These are phyloP conservation scores for Drosophila ustulata DNA, from an alignment of 2,888 invertebrate species.

Conservation along the genomic window DNA sequence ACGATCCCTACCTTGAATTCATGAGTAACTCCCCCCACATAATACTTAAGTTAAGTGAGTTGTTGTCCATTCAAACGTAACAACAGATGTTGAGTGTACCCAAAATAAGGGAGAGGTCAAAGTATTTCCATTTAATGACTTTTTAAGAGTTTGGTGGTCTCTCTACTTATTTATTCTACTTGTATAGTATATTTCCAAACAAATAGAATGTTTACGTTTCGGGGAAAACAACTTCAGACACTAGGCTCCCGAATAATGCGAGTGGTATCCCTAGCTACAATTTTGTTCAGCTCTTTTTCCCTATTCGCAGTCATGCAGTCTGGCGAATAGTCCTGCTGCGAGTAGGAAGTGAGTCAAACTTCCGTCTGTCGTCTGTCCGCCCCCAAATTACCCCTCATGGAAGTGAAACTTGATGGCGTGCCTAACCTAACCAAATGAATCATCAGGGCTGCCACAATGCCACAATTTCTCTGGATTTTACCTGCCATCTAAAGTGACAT, in stretches of 20 bases:
- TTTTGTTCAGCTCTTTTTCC: slow-evolving; percentile 23
- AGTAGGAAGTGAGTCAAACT: slow-evolving; percentile 46
- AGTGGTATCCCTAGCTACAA: slow-evolving; percentile 16
- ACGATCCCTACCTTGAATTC: background rate
- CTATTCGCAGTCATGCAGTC: slow-evolving; percentile 60
- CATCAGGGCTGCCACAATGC: slow-evolving; percentile 45
- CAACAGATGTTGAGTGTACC: slow-evolving; percentile 28
- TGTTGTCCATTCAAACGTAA: slow-evolving; percentile 24
- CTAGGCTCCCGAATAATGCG: background rate
- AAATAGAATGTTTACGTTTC: background rate
- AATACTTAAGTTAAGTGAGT: background rate
- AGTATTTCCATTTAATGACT: background rate
- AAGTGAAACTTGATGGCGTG: slow-evolving; percentile 18
- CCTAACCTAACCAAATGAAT: slow-evolving; percentile 66
- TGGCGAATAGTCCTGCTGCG: slow-evolving; percentile 35
- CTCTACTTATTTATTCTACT: background rate
- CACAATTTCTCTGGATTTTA: slow-evolving; percentile 39
- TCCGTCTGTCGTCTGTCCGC: background rate
- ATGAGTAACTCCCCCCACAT: background rate
- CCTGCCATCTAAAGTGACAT: slow-evolving; percentile 20
- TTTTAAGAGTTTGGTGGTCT: background rate
- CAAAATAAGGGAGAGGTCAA: slow-evolving; percentile 9
- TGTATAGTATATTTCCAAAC: background rate
- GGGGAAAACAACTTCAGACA: background rate
- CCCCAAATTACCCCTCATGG: slow-evolving; percentile 1